Conservation (phyloP, 2,888 invertebrate genomes). For the Schrankia costaestrigalis region DNA sequence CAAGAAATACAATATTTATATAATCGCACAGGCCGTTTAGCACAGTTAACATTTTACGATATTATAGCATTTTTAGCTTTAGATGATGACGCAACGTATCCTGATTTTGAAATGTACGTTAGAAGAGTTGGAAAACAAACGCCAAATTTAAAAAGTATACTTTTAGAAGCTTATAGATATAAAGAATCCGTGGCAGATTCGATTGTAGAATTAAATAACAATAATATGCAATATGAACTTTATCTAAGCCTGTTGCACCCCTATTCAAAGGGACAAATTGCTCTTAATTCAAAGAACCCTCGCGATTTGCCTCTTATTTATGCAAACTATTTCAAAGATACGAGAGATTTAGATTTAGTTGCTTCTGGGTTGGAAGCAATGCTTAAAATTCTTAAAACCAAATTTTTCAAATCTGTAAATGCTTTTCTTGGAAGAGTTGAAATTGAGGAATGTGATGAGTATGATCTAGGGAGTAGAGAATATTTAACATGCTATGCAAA, state of each 20-base stretch:
- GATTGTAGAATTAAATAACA: slow-evolving; percentile 6
- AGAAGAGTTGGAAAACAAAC: slow-evolving; percentile 47
- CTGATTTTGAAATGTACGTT: slow-evolving; percentile 49
- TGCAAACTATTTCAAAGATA: slow-evolving; percentile 74
- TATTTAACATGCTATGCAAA: slow-evolving; percentile 58
- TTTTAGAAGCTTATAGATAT: slow-evolving; percentile 21
- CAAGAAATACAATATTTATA: slow-evolving; percentile 68
- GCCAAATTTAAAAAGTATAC: not conserved
- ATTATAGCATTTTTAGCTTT: slow-evolving; percentile 47
- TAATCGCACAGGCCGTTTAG: slow-evolving; percentile 70
- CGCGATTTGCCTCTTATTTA: slow-evolving; percentile 52
- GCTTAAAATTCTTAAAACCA: slow-evolving; percentile 36
- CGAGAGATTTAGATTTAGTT: slow-evolving; percentile 68
- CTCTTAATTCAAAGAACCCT: slow-evolving; percentile 59
- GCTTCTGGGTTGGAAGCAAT: slow-evolving; percentile 48
- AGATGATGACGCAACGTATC: slow-evolving; percentile 40
- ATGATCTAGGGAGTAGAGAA: slow-evolving; percentile 34
- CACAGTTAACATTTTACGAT: slow-evolving; percentile 77
- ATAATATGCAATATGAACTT: slow-evolving; percentile 8
- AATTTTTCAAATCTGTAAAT: slow-evolving; percentile 10
- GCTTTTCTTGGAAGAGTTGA: slow-evolving; percentile 38
- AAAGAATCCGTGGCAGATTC: slow-evolving; percentile 28
- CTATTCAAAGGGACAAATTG: slow-evolving; percentile 76
- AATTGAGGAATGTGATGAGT: slow-evolving; percentile 40
- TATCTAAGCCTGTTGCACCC: slow-evolving; percentile 64